Percentiles rank a stretch among this genome's conserved stretches.
Evolutionary conservation across 2,797 vertebrate genomes (phyloP).

Genomic region (Cacajao melanocephalus): DNA sequence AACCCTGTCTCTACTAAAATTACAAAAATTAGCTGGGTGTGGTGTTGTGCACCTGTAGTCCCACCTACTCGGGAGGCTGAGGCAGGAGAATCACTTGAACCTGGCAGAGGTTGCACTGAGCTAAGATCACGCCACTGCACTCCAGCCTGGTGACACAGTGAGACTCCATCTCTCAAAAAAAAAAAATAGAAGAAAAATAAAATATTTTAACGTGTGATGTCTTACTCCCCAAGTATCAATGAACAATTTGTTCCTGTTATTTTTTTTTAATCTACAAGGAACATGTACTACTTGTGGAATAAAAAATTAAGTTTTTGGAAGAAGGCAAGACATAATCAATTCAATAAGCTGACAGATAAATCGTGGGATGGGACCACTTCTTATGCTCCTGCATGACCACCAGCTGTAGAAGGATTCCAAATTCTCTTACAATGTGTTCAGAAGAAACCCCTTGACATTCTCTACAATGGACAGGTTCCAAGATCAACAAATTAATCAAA

Average conservation of each 20-base stretch:
- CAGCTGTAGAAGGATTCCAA: not conserved
- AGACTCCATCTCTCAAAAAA: too few relatives aligned
- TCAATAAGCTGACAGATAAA: constrained; percentile 60
- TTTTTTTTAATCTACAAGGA: constrained; percentile 48
- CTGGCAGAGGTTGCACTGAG: too few relatives aligned
- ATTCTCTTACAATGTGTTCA: not conserved
- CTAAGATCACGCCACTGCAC: too few relatives aligned
- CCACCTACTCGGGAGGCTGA: too few relatives aligned
- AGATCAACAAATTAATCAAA: constrained; percentile 3
- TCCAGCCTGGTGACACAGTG: too few relatives aligned
- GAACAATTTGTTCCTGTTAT: constrained; percentile 69
- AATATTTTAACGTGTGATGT: constrained; percentile 10
- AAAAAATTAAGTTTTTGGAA: constrained; percentile 65
- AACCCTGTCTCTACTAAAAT: too few relatives aligned
- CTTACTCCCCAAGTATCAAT: constrained; percentile 42
- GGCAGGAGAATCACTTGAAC: too few relatives aligned
- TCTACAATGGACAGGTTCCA: not conserved
- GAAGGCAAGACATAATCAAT: constrained; percentile 63
- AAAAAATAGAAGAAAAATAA: too few relatives aligned
- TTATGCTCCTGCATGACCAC: constrained; percentile 5
- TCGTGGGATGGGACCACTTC: not conserved
- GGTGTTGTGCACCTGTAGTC: too few relatives aligned
- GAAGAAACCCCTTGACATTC: constrained; percentile 5
- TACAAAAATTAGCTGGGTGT: too few relatives aligned
- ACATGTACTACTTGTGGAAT: constrained; percentile 59